Evolutionary conservation across 2,797 vertebrate genomes (phyloP).

Genomic region (Strix occidentalis): DNA sequence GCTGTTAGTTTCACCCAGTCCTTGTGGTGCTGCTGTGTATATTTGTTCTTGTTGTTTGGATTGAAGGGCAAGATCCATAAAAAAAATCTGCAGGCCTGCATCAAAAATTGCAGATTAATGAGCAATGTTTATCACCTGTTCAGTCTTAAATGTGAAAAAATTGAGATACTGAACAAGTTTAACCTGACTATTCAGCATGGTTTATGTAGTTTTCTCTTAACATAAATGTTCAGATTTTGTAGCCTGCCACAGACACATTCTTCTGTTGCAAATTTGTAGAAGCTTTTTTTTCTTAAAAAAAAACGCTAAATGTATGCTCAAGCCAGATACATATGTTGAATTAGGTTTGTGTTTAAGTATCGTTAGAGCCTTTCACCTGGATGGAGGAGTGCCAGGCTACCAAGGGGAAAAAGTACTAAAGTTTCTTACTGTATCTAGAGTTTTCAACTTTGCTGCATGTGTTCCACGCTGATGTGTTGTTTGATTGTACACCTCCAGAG

Average conservation of each 20-base stretch:
- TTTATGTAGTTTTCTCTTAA: not conserved
- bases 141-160: not conserved
- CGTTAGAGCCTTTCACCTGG: not conserved
- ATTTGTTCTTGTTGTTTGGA: not conserved
- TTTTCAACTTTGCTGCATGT: not conserved
- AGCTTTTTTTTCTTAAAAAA: not conserved
- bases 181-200: not conserved
- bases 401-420: not conserved
- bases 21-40: not conserved
- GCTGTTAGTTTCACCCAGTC: not conserved
- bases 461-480: not conserved
- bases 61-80: not conserved
- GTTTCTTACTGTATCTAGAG: not conserved
- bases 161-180: not conserved
- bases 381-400: not conserved
- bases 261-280: not conserved
- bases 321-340: not conserved
- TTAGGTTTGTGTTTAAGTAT: not conserved
- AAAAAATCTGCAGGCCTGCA: not conserved
- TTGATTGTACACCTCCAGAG: not conserved
- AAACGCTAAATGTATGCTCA: not conserved
- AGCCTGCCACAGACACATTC: not conserved
- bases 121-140: not conserved
- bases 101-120: not conserved
- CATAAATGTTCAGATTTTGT: not conserved